These are phyloP conservation scores for Harpagus bidentatus DNA, from an alignment of 2,113 vertebrate genomes.

Conservation along the genomic window DNA sequence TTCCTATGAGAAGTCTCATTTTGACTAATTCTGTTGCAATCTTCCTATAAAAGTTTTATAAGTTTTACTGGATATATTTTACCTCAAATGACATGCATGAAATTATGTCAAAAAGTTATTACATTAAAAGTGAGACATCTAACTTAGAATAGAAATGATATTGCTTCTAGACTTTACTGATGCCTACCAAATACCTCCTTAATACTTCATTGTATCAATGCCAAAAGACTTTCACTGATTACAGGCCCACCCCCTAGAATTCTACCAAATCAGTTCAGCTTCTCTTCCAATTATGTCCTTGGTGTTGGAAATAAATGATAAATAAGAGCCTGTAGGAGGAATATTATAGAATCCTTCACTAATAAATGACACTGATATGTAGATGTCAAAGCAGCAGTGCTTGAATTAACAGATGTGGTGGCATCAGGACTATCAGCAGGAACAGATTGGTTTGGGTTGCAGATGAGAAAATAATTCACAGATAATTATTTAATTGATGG, in stretches of 20 bases:
- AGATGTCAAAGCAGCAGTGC: background rate
- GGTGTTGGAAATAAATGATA: background rate
- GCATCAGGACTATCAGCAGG: conserved; percentile 28
- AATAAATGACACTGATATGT: background rate
- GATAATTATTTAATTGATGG: conserved; percentile 38
- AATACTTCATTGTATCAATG: background rate
- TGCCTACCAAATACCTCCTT: background rate
- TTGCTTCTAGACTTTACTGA: background rate
- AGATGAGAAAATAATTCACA: conserved; percentile 43
- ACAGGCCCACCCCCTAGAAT: background rate
- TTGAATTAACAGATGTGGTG: conserved; percentile 27
- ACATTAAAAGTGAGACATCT: background rate
- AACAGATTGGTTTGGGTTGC: conserved; percentile 4
- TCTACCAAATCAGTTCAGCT: background rate
- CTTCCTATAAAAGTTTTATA: background rate
- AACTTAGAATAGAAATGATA: background rate
- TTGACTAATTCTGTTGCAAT: background rate
- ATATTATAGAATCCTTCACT: background rate
- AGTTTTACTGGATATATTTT: background rate
- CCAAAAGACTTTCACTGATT: background rate
- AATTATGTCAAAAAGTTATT: background rate
- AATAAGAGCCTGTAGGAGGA: background rate
- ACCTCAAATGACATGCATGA: background rate
- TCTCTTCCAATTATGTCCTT: background rate
- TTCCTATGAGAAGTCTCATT: background rate